A percentile compares a stretch with the other conserved stretches of the same genome.
These are phyloP conservation scores for Diplogasteroides magnus DNA, from an alignment of 1,140 invertebrate species.

Conservation along the genomic window DNA sequence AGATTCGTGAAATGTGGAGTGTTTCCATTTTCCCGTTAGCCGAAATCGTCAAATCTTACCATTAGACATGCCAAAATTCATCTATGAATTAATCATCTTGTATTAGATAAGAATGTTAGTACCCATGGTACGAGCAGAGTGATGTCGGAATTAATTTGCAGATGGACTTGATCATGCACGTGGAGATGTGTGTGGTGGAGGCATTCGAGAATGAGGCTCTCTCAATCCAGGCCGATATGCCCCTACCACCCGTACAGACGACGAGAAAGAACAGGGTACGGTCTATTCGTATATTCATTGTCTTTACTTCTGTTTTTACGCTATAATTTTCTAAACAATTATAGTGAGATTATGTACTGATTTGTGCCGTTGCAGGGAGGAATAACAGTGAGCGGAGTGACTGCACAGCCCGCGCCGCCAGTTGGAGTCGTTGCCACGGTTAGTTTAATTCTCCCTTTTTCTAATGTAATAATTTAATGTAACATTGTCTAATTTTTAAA, in stretches of 20 bases:
- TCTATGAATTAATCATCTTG: constrained; percentile 2
- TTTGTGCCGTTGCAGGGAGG: background rate
- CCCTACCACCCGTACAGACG: too few relatives aligned
- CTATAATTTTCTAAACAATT: background rate
- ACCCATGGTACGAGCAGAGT: background rate
- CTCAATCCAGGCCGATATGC: background rate
- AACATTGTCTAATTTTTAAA: background rate
- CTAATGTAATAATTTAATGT: too few relatives aligned
- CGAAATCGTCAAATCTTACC: constrained; percentile 9
- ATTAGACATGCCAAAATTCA: constrained; percentile 1
- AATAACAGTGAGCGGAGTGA: too few relatives aligned
- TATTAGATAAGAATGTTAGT: constrained; percentile 8
- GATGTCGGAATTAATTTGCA: background rate
- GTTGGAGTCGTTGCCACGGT: background rate
- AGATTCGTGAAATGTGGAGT: too few relatives aligned
- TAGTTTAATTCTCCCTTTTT: too few relatives aligned
- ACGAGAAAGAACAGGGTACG: background rate
- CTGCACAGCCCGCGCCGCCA: background rate
- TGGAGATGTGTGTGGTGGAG: constrained; percentile 23
- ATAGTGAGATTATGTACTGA: background rate
- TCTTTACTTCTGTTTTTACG: background rate
- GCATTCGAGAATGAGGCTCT: constrained; percentile 26
- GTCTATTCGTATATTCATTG: constrained; percentile 6
- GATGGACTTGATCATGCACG: constrained; percentile 18
- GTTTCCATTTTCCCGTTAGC: background rate